Evolutionary conservation across 2,113 vertebrate genomes (phyloP).

Genomic region (Dolichotis patagonum): DNA sequence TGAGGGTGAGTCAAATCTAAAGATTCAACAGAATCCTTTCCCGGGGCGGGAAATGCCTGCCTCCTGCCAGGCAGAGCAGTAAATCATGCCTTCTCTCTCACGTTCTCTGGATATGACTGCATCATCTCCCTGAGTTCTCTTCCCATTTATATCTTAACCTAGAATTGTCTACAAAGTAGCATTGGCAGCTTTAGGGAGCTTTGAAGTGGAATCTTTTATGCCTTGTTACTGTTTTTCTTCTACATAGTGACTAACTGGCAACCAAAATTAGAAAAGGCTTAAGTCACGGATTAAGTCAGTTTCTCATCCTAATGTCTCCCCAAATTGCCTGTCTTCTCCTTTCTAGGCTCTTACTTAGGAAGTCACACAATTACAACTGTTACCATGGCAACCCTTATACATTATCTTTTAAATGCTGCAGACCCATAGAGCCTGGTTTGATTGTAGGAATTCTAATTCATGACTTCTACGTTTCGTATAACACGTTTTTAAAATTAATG

Average conservation of each 20-base stretch:
- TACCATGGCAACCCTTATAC: conserved; percentile 54
- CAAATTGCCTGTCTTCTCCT: not conserved
- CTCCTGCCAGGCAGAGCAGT: conserved; percentile 4
- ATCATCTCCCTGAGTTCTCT: not conserved
- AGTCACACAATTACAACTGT: conserved; percentile 38
- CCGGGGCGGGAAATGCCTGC: not conserved
- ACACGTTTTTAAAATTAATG: conserved; percentile 55
- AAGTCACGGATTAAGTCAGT: conserved; percentile 1
- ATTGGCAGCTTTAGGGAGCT: conserved; percentile 11
- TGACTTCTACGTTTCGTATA: conserved; percentile 49
- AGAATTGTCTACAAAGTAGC: not conserved
- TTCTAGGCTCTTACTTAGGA: conserved; percentile 14
- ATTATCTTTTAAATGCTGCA: conserved; percentile 39
- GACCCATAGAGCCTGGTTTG: conserved; percentile 37
- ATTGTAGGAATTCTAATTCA: conserved; percentile 62
- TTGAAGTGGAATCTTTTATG: conserved; percentile 23
- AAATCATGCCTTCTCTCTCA: not conserved
- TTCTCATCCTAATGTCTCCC: not conserved
- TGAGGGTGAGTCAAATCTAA: not conserved
- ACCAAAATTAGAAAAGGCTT: conserved; percentile 29
- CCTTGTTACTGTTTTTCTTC: conserved; percentile 45
- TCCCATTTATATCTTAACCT: not conserved
- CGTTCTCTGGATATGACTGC: not conserved
- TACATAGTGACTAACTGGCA: not conserved
- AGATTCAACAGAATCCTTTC: not conserved